Evolutionary conservation across 2,888 invertebrate species (phyloP), one percentile per base, ranked within the genome.

Genomic region (Agelastica alni): DNA sequence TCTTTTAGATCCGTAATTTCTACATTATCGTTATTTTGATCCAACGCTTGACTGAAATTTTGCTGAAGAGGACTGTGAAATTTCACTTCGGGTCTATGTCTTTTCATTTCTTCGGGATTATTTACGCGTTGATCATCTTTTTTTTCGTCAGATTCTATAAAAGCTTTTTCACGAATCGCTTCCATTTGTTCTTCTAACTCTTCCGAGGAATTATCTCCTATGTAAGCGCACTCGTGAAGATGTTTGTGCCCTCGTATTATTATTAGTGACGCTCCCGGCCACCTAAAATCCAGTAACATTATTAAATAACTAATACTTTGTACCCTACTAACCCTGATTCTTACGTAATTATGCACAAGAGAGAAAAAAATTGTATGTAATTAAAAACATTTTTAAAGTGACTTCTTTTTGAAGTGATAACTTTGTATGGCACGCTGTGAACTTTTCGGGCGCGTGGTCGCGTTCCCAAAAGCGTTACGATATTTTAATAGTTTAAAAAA

Each of bases 171-270:
- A 6, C 63, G 58, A 5, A 74, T 69, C 5, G 72, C 68, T 59
- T 76, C 75, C 64, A 74, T 68, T 4, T 76, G 51, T 66, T 88
- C 88, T 16, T 88, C 87, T 4, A 86, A 72, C 64, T 89, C 89
- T 69, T 89, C 89, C 0, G 88, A 88, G 0, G 89, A 89, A 68
- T 89, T 85, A 68, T 90, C 89, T 0, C 90, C 90, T 44, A 90
- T 88, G 75, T 89, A 90, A 0, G 89, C 89, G 69, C 90, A 90
- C 65, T 88, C 86, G 65, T 88, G 87, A 0, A 90, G 79, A 70
- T 89, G 87, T 60, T 85, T 86, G 76, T 89, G 87, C 0, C 90
- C 89, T 67, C 86, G 82, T 53, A 90, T 88, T 72, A 90, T 84
- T 53, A 89, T 86, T 34, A 90, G 78, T 0, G 88, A 89, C 0